phyloP scores from a whole-genome alignment of 2,797 vertebrate genomes.

The Pteropus rufus region DNA sequence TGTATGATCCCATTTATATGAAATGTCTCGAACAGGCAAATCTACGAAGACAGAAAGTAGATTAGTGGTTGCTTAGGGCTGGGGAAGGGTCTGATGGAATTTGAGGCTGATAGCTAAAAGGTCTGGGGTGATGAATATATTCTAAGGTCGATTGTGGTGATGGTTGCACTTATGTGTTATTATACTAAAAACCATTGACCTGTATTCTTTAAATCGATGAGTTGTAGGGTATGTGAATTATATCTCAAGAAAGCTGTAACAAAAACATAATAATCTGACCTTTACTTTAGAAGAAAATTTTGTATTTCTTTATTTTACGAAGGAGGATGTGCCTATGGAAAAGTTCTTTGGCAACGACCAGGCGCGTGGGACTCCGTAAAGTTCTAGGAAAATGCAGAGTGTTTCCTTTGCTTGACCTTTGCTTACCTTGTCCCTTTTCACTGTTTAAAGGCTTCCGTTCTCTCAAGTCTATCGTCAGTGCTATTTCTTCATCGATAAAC shows the following conservation, averaged over 20 bases:
- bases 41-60: neutral
- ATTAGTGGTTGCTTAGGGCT: neutral
- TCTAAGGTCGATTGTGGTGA: neutral
- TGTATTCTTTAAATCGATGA: neutral
- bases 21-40: neutral
- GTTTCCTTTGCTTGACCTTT: neutral
- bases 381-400: neutral
- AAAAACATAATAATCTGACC: neutral
- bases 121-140: neutral
- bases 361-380: too few species aligned
- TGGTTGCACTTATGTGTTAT: neutral
- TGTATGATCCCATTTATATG: neutral
- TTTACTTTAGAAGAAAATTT: neutral
- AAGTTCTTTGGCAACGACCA: neutral
- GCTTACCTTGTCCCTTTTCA: neutral
- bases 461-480: neutral
- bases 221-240: neutral
- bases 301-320: neutral
- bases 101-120: neutral
- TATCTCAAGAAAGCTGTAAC: neutral
- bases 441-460: neutral
- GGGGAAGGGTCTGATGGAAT: neutral
- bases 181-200: neutral
- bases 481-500: neutral
- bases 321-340: neutral